phyloP scores from a whole-genome alignment of 2,113 vertebrate species.

The Chrysochloris asiatica region DNA sequence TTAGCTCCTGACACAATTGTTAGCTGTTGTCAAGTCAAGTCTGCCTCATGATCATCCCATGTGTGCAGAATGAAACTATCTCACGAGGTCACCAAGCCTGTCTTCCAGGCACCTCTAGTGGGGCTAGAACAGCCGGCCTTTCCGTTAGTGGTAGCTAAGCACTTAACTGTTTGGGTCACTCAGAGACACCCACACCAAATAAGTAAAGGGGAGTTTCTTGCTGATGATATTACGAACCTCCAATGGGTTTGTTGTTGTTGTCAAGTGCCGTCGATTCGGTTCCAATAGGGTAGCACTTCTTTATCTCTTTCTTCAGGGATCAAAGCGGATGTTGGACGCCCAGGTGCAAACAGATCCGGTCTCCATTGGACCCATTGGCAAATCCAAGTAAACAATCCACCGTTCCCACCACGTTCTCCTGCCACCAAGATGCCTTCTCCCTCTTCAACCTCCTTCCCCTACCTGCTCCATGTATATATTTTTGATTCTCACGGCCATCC shows the following conservation, averaged over 20 bases:
- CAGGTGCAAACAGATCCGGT: slow-evolving; percentile 94
- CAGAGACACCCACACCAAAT: too few species aligned
- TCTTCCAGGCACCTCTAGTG: background rate
- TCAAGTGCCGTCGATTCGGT: too few species aligned
- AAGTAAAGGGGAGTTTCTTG: too few species aligned
- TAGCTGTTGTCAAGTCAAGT: background rate
- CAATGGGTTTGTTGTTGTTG: background rate
- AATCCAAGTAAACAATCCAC: slow-evolving; percentile 91
- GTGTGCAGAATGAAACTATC: background rate
- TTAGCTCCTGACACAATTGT: background rate
- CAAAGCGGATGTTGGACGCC: slow-evolving; percentile 92
- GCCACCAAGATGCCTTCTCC: slow-evolving; percentile 47
- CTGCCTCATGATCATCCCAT: background rate
- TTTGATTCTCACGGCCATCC: slow-evolving; percentile 52
- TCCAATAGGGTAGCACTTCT: too few species aligned
- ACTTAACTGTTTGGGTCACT: too few species aligned
- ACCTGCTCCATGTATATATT: slow-evolving; percentile 55
- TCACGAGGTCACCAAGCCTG: background rate
- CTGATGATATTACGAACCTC: background rate
- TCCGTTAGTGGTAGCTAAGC: background rate
- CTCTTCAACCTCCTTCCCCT: background rate
- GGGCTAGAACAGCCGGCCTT: background rate
- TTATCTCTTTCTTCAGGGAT: slow-evolving; percentile 84
- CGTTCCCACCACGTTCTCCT: slow-evolving; percentile 52
- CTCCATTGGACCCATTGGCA: slow-evolving; percentile 88